These are phyloP conservation scores for Atrichornis clamosus DNA, from an alignment of 2,113 vertebrate species.

Conservation along the genomic window DNA sequence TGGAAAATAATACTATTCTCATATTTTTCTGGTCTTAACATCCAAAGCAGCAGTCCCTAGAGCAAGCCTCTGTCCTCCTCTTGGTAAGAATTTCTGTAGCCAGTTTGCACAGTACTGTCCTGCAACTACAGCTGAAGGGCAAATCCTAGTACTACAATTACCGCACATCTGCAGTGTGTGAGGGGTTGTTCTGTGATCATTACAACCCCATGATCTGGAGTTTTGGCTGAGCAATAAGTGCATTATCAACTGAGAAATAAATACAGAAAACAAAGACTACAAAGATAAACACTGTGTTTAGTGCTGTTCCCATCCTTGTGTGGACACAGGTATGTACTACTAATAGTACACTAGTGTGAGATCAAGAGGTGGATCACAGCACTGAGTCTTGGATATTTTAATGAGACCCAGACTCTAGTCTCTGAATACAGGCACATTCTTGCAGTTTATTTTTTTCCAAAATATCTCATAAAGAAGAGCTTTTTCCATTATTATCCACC, in stretches of 20 bases:
- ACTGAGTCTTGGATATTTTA: background rate
- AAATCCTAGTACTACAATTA: background rate
- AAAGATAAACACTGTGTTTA: background rate
- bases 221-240: background rate
- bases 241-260: background rate
- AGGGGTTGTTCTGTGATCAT: background rate
- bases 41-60: background rate
- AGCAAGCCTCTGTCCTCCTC: background rate
- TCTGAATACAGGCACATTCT: background rate
- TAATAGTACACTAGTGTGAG: background rate
- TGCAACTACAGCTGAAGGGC: background rate
- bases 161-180: background rate
- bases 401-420: background rate
- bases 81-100: background rate
- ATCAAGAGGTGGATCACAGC: background rate
- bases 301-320: background rate
- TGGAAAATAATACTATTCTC: slow-evolving; percentile 39
- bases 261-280: background rate
- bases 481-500: background rate
- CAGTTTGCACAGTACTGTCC: background rate
- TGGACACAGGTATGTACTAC: background rate
- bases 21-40: slow-evolving; percentile 23
- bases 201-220: background rate
- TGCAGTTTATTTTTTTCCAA: background rate
- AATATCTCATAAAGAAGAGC: background rate